A percentile compares a stretch with the other conserved stretches of the same genome.
Conservation (phyloP, 2,888 invertebrate species). For the Acrocera orbiculus region DNA sequence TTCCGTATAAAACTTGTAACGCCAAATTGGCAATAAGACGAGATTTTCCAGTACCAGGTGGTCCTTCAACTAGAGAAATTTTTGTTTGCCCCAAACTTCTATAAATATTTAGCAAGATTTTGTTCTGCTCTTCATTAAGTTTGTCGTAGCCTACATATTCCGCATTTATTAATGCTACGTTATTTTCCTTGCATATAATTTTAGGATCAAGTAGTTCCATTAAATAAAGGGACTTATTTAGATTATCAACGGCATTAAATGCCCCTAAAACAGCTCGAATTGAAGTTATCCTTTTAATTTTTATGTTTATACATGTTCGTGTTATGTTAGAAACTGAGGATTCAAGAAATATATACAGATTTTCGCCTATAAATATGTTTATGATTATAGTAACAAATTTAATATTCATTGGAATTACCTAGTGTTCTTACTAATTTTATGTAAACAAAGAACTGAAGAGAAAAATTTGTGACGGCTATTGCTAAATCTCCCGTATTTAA, state of each 20-base stretch:
- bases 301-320: too few species aligned
- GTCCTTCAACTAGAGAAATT: slow-evolving; percentile 66
- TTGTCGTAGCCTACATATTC: slow-evolving; percentile 23
- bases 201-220: slow-evolving; percentile 43
- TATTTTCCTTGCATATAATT: too few species aligned
- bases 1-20: slow-evolving; percentile 43
- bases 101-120: slow-evolving; percentile 39
- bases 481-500: too few species aligned
- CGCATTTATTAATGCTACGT: slow-evolving; percentile 11
- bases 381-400: too few species aligned
- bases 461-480: too few species aligned
- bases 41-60: slow-evolving; percentile 80
- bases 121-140: slow-evolving; percentile 44
- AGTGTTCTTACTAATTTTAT: too few species aligned
- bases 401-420: too few species aligned
- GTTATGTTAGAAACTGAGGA: too few species aligned
- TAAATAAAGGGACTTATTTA: slow-evolving; percentile 40
- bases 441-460: too few species aligned
- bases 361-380: too few species aligned
- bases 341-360: too few species aligned
- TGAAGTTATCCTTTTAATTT: slow-evolving; percentile 18
- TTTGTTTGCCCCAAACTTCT: slow-evolving; percentile 34
- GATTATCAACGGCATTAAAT: slow-evolving; percentile 43
- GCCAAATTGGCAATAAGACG: slow-evolving; percentile 58
- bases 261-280: slow-evolving; percentile 35